These are phyloP conservation scores for Oncopeltus fasciatus DNA, from an alignment of 1,140 invertebrate species.

Conservation along the genomic window DNA sequence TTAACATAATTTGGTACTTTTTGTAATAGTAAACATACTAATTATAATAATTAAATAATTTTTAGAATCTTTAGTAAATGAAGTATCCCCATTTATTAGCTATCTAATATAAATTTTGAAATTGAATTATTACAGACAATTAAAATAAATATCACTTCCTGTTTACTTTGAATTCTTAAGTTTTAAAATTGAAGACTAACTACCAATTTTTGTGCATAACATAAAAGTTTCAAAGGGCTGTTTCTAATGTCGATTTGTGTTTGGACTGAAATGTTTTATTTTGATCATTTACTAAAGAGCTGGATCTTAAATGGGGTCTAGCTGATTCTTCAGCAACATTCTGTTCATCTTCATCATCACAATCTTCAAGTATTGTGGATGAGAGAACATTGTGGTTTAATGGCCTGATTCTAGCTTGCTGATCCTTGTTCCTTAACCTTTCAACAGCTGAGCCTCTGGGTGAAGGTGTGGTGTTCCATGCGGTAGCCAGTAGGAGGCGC, in stretches of 20 bases:
- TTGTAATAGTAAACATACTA: no score
- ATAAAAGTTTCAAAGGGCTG: slow-evolving; percentile 16
- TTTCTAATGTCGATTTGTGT: slow-evolving; percentile 19
- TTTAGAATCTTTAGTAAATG: not conserved
- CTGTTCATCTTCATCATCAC: slow-evolving; percentile 47
- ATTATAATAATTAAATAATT: not conserved
- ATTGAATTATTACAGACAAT: not conserved
- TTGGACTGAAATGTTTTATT: slow-evolving; percentile 19
- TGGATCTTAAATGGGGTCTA: slow-evolving; percentile 2
- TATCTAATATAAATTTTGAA: not conserved
- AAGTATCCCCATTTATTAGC: not conserved
- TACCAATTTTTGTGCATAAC: not conserved
- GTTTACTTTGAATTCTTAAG: not conserved
- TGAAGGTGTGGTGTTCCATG: slow-evolving; percentile 21
- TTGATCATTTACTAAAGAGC: slow-evolving; percentile 19
- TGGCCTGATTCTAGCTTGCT: slow-evolving; percentile 34
- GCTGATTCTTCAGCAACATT: not conserved
- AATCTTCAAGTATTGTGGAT: slow-evolving; percentile 69
- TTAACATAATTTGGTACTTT: no score
- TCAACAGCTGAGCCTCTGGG: slow-evolving; percentile 71
- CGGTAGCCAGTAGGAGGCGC: slow-evolving; percentile 48
- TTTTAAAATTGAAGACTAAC: not conserved
- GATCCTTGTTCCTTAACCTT: slow-evolving; percentile 48
- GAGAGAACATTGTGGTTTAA: slow-evolving; percentile 54
- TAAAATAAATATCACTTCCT: not conserved